phyloP scores from a whole-genome alignment of 2,888 invertebrate species.

The Nysson spinosus region DNA sequence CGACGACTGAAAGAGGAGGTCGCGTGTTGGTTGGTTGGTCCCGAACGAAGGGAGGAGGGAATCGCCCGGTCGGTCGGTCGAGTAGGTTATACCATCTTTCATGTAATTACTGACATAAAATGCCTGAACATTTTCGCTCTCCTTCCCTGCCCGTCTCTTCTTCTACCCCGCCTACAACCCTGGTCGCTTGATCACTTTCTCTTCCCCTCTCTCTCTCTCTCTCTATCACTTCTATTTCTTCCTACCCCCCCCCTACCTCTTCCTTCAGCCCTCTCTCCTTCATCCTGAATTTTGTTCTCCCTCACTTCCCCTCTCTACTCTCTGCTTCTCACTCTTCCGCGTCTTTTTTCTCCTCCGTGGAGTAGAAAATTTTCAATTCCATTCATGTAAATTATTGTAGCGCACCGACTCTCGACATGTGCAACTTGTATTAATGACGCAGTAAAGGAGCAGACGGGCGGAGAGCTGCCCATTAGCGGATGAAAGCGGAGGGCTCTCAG shows the following conservation, averaged over 20 bases:
- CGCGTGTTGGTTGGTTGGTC: constrained; percentile 62
- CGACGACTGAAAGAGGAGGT: constrained; percentile 59
- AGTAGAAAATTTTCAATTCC: constrained; percentile 77
- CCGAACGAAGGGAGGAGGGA: constrained; percentile 45
- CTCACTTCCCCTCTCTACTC: constrained; percentile 3
- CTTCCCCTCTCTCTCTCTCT: constrained; percentile 5
- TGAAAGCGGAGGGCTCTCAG: constrained; percentile 77
- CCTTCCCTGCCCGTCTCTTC: constrained; percentile 42
- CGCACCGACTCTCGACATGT: constrained; percentile 77
- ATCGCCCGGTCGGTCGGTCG: constrained; percentile 59
- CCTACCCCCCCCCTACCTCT: not conserved
- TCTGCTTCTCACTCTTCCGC: constrained; percentile 54
- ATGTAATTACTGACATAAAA: constrained; percentile 75
- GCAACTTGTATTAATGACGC: constrained; percentile 78
- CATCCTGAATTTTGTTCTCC: constrained; percentile 9
- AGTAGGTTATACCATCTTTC: constrained; percentile 71
- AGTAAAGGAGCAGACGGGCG: constrained; percentile 77
- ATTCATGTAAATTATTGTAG: constrained; percentile 78
- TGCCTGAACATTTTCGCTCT: constrained; percentile 68
- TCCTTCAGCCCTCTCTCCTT: constrained; percentile 32
- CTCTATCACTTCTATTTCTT: constrained; percentile 3
- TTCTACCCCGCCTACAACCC: constrained; percentile 15
- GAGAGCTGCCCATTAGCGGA: constrained; percentile 78
- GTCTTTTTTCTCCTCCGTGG: constrained; percentile 73
- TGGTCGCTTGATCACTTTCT: constrained; percentile 13